phyloP scores from a whole-genome alignment of 2,113 vertebrate species.

The Pelmatolapia mariae region DNA sequence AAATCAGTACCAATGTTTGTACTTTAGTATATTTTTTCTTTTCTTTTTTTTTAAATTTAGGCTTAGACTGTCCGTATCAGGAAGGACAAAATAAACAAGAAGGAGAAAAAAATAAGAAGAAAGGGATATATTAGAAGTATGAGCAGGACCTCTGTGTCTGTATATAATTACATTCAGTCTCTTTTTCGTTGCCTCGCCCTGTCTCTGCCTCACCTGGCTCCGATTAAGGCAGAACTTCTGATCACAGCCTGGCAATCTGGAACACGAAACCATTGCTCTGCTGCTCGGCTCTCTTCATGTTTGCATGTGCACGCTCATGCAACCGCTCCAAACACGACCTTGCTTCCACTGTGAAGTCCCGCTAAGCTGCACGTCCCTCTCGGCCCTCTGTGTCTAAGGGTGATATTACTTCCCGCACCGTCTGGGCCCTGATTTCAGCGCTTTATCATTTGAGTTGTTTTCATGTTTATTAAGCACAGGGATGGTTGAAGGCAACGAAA shows the following conservation, averaged over 20 bases:
- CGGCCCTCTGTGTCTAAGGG: background rate
- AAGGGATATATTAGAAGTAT: background rate
- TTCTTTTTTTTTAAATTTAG: background rate
- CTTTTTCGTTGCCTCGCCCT: background rate
- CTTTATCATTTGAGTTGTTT: background rate
- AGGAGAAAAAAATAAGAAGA: background rate
- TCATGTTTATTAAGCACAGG: background rate
- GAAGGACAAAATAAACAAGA: background rate
- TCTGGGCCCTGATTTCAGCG: background rate
- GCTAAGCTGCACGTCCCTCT: background rate
- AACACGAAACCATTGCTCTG: constrained; percentile 35
- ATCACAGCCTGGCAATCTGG: constrained; percentile 35
- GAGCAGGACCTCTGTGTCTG: constrained; percentile 34
- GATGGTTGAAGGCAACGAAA: background rate
- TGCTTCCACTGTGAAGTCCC: background rate
- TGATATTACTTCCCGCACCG: background rate
- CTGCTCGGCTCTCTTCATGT: background rate
- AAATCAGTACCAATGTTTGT: background rate
- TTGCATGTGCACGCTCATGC: background rate
- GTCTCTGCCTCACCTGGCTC: constrained; percentile 45
- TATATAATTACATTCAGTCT: constrained; percentile 5
- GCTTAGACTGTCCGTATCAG: background rate
- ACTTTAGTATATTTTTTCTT: background rate
- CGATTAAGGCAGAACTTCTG: constrained; percentile 43
- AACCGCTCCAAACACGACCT: background rate